These are phyloP conservation scores for Pogonomyrmex californicus DNA, from an alignment of 1,140 invertebrate genomes.

Conservation along the genomic window DNA sequence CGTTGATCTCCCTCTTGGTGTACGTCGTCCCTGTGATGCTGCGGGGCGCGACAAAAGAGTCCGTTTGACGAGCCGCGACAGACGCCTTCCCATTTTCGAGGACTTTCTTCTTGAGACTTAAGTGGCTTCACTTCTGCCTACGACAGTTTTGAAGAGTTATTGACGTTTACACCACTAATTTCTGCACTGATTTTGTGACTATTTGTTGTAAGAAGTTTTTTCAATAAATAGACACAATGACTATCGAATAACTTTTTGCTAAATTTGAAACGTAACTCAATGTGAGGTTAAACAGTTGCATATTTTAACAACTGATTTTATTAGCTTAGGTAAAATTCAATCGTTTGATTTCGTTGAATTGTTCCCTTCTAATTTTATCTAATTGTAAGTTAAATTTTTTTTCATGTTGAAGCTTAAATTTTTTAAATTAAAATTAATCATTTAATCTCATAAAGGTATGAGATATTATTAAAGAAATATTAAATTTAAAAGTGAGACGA, in stretches of 20 bases:
- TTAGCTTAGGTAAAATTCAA: conserved; percentile 5
- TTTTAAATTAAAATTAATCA: conserved; percentile 24
- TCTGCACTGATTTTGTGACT: background rate
- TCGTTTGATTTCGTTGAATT: background rate
- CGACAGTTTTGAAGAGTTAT: background rate
- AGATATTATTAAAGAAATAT: background rate
- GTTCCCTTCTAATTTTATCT: background rate
- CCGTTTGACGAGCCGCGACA: conserved; percentile 47
- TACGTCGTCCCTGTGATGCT: background rate
- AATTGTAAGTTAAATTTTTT: conserved; percentile 10
- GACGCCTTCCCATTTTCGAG: conserved; percentile 21
- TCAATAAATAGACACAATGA: background rate
- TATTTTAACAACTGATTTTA: background rate
- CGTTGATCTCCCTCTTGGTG: background rate
- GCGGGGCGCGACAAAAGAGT: conserved; percentile 39
- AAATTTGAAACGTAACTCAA: background rate
- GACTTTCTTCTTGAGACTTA: conserved; percentile 2
- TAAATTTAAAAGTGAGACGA: background rate
- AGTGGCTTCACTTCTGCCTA: conserved; percentile 5
- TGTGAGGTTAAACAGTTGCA: background rate
- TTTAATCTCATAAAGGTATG: background rate
- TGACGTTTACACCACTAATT: background rate
- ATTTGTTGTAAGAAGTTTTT: background rate
- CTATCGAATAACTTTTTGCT: background rate
- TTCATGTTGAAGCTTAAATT: conserved; percentile 11